phyloP scores from a whole-genome alignment of 2,113 vertebrate species.

The Malurus alboscapulatus region DNA sequence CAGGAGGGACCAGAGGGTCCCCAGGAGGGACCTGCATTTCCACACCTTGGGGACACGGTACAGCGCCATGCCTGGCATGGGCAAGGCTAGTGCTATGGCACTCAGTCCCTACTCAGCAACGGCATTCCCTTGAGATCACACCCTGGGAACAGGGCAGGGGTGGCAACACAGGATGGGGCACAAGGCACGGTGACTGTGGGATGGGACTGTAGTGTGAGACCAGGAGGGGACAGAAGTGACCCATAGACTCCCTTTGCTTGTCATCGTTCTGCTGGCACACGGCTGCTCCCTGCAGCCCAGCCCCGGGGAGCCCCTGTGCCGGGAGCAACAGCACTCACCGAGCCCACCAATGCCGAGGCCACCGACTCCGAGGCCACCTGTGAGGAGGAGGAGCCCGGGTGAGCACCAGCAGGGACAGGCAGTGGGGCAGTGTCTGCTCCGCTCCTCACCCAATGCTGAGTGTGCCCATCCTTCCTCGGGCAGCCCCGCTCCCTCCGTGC shows the following conservation, averaged over 20 bases:
- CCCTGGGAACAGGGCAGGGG: not conserved
- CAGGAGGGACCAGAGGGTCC: not conserved
- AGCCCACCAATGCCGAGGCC: slow-evolving; percentile 49
- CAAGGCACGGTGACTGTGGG: fast-evolving
- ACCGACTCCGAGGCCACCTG: not conserved
- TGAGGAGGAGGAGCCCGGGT: fast-evolving
- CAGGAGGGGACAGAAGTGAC: not conserved
- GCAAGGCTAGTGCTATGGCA: not conserved
- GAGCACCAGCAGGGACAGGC: not conserved
- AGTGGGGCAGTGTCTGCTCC: fast-evolving
- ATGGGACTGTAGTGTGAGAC: not conserved
- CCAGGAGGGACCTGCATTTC: not conserved
- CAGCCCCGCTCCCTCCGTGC: fast-evolving
- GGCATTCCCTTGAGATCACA: not conserved
- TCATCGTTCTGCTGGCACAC: fast-evolving
- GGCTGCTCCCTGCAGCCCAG: not conserved
- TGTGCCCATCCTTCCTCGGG: fast-evolving
- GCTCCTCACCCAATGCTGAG: fast-evolving
- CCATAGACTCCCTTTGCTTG: not conserved
- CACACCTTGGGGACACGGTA: fast-evolving
- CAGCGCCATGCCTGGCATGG: not conserved
- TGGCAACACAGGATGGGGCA: not conserved
- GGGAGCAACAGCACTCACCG: not conserved
- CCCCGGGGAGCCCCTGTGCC: not conserved
- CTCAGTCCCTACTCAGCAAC: not conserved